These are phyloP conservation scores for Arrhopalites spinosus DNA, from an alignment of 2,888 invertebrate species.

Conservation along the genomic window DNA sequence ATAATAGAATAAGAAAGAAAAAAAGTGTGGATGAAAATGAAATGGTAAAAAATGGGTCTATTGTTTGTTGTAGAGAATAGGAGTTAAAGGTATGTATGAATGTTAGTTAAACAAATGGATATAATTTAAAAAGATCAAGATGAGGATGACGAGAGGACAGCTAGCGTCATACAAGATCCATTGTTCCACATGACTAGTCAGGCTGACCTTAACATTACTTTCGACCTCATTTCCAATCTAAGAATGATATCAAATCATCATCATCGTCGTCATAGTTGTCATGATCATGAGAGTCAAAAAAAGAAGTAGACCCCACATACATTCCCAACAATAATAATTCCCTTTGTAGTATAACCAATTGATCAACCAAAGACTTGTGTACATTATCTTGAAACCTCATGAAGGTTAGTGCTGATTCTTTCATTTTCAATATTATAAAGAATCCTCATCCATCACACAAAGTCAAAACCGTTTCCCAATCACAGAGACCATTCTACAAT, in stretches of 20 bases:
- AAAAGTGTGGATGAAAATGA: background rate
- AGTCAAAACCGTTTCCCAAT: background rate
- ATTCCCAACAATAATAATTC: too few relatives aligned
- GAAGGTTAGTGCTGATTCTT: background rate
- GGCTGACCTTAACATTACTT: slow-evolving; percentile 41
- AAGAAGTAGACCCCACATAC: slow-evolving; percentile 4
- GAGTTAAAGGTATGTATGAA: too few relatives aligned
- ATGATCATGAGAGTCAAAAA: slow-evolving; percentile 12
- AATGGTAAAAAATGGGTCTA: background rate
- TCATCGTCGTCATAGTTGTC: slow-evolving; percentile 27
- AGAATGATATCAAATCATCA: slow-evolving; percentile 25
- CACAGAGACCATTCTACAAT: background rate
- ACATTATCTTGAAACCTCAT: too few relatives aligned
- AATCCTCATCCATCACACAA: slow-evolving; percentile 3
- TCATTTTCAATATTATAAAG: background rate
- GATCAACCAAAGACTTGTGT: too few relatives aligned
- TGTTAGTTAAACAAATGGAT: slow-evolving; percentile 7
- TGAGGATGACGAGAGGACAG: slow-evolving; percentile 5
- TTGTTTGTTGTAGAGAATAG: background rate
- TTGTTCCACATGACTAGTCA: slow-evolving; percentile 30
- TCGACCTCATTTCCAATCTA: slow-evolving; percentile 40
- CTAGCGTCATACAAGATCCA: slow-evolving; percentile 2
- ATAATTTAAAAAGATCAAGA: slow-evolving; percentile 8
- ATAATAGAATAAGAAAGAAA: background rate
- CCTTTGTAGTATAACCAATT: too few relatives aligned